Base-by-base conservation (phyloP, 2,888 invertebrate species). In the Tiliacea aurago region DNA sequence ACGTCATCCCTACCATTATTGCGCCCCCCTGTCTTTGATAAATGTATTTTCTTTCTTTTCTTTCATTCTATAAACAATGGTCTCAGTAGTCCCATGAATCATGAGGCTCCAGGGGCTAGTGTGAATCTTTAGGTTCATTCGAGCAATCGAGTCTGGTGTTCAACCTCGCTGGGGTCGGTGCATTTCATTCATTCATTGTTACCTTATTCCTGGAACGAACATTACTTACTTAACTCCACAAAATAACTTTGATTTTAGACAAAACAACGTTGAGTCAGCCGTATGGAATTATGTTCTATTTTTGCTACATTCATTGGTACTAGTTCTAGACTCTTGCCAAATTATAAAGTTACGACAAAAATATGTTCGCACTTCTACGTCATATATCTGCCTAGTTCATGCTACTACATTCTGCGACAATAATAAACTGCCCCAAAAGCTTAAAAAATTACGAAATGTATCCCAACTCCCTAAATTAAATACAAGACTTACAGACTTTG, bases 301-400 rank as follows among this genome's bases (percentile, higher is more conserved):
- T 93, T 90, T 89, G 92, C 88, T 91, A 89, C 92, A 89, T 92
- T 91, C 91, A 94, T 91, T 91, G 91, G 91, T 91, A 89, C 87
- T 88, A 90, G 89, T 89, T 92, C 91, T 91, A 92, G 91, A 91
- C 90, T 92, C 90, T 88, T 95, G 95, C 95, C 94, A 95, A 95
- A 93, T 93, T 93, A 93, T 95, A 93, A 93, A 94, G 89, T 93
- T 92, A 94, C 90, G 93, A 93, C 92, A 94, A 93, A 95, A 95
- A 93, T 94, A 93, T 93, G 90, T 91, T 90, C 86, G 58, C 75
- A 88, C 83, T 91, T 91, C 90, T 92, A 90, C 92, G 92, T 92
- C 91, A 90, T 89, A 78, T 85, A 84, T 85, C 80, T 85, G 81
- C 86, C 84, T 85, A 88, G 88, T 90, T 89, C 15, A 33, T 71